Evolutionary conservation across 2,888 invertebrate genomes (phyloP).

Genomic region (Leucania comma): DNA sequence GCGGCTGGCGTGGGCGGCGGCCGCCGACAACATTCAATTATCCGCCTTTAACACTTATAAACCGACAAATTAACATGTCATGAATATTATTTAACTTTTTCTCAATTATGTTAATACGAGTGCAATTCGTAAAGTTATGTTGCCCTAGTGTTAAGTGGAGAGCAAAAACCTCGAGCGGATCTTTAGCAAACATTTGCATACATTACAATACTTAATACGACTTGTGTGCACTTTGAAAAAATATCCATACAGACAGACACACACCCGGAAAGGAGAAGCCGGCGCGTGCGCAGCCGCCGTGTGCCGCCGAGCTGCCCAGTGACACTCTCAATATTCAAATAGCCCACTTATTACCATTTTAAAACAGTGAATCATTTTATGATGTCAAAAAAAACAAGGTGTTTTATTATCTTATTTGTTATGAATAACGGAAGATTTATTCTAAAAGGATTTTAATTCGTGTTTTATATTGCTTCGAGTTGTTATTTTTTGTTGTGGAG

Average conservation of each 20-base stretch:
- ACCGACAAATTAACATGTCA: conserved; percentile 87
- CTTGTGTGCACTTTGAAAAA: conserved; percentile 69
- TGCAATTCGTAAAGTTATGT: conserved; percentile 72
- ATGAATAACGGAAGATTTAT: conserved; percentile 69
- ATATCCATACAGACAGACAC: conserved; percentile 58
- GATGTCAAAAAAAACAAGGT: conserved; percentile 65
- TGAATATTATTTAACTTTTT: conserved; percentile 89
- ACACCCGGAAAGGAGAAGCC: conserved; percentile 74
- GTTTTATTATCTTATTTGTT: conserved; percentile 68
- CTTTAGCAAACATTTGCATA: conserved; percentile 85
- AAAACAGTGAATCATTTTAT: conserved; percentile 76
- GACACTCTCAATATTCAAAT: conserved; percentile 74
- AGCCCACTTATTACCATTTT: conserved; percentile 72
- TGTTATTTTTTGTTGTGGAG: conserved; percentile 45
- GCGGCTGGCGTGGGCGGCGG: conserved; percentile 63
- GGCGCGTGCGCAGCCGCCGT: conserved; percentile 72
- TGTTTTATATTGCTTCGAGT: conserved; percentile 61
- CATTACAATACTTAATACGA: conserved; percentile 84
- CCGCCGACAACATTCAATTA: conserved; percentile 81
- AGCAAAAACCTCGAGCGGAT: conserved; percentile 81
- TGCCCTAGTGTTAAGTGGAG: conserved; percentile 84
- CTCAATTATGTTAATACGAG: conserved; percentile 82
- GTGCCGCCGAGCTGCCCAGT: conserved; percentile 58
- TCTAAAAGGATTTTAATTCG: conserved; percentile 63
- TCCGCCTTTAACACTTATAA: conserved; percentile 84